These are phyloP conservation scores for Synanceia verrucosa DNA, from an alignment of 2,797 vertebrate genomes.

Conservation along the genomic window DNA sequence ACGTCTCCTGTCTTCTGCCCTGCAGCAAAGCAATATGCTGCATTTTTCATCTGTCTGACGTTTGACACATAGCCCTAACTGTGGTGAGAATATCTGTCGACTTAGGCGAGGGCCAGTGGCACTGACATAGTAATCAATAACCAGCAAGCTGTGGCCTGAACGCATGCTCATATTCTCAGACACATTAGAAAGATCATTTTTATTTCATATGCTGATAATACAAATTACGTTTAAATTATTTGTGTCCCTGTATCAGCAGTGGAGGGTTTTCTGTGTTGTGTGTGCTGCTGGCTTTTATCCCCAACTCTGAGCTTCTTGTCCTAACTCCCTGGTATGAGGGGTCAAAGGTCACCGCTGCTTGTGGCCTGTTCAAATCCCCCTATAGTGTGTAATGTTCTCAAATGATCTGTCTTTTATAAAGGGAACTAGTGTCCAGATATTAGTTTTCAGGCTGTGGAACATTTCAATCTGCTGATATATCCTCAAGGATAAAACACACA, in stretches of 20 bases:
- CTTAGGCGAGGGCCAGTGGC: conserved; percentile 16
- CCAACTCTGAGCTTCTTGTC: conserved; percentile 40
- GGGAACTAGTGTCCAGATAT: conserved; percentile 40
- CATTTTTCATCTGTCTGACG: conserved; percentile 36
- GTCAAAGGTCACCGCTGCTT: conserved; percentile 78
- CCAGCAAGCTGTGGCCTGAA: conserved; percentile 45
- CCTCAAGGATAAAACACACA: not conserved
- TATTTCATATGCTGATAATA: not conserved
- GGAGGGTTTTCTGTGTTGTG: not conserved
- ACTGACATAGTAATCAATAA: conserved; percentile 51
- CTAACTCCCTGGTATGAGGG: conserved; percentile 78
- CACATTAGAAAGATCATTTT: not conserved
- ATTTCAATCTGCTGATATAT: conserved; percentile 41
- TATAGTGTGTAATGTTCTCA: conserved; percentile 65
- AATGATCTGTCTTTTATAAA: conserved; percentile 58
- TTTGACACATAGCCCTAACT: conserved; percentile 45
- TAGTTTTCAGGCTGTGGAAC: conserved; percentile 30
- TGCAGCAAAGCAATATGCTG: conserved; percentile 48
- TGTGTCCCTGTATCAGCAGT: not conserved
- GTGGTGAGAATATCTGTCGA: conserved; percentile 56
- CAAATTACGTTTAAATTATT: not conserved
- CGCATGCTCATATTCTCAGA: not conserved
- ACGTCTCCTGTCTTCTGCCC: conserved; percentile 44
- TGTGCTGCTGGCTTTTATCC: conserved; percentile 54
- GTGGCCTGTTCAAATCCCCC: conserved; percentile 76